phyloP scores from a whole-genome alignment of 2,888 invertebrate genomes.

The Unio pictorum region DNA sequence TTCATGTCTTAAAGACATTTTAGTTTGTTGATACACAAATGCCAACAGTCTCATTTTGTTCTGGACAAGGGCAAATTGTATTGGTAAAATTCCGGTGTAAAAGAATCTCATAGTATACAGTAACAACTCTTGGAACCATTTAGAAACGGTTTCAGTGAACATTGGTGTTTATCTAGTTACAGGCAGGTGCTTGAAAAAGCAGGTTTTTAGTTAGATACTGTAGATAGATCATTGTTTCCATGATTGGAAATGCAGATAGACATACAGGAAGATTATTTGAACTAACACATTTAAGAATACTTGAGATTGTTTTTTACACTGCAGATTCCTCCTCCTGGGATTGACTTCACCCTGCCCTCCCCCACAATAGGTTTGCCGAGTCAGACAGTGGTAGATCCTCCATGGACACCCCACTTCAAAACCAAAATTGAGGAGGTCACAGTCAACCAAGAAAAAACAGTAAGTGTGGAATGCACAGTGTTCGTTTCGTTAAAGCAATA shows the following conservation, averaged over 20 bases:
- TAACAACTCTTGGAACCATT: too few relatives aligned
- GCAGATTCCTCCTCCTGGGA: conserved; percentile 87
- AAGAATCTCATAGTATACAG: too few relatives aligned
- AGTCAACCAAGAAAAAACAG: conserved; percentile 91
- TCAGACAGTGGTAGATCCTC: conserved; percentile 94
- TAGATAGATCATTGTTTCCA: neutral
- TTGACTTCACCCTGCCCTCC: conserved; percentile 98
- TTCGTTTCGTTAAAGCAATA: neutral
- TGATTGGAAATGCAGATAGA: neutral
- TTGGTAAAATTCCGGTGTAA: too few relatives aligned
- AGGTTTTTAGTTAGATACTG: neutral
- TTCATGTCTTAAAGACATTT: too few relatives aligned
- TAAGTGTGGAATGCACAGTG: conserved; percentile 38
- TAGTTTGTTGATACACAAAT: too few relatives aligned
- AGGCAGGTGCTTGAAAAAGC: too few relatives aligned
- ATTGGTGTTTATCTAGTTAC: too few relatives aligned
- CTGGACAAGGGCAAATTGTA: too few relatives aligned
- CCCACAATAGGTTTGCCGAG: conserved; percentile 94
- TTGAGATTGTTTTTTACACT: neutral
- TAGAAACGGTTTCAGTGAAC: too few relatives aligned
- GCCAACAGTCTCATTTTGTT: too few relatives aligned
- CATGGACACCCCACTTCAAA: conserved; percentile 98
- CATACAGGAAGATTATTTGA: neutral
- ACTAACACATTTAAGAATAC: neutral
- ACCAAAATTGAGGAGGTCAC: conserved; percentile 99